Evolutionary conservation across 2,797 vertebrate genomes (phyloP).

Genomic region (Argyrosomus regius): DNA sequence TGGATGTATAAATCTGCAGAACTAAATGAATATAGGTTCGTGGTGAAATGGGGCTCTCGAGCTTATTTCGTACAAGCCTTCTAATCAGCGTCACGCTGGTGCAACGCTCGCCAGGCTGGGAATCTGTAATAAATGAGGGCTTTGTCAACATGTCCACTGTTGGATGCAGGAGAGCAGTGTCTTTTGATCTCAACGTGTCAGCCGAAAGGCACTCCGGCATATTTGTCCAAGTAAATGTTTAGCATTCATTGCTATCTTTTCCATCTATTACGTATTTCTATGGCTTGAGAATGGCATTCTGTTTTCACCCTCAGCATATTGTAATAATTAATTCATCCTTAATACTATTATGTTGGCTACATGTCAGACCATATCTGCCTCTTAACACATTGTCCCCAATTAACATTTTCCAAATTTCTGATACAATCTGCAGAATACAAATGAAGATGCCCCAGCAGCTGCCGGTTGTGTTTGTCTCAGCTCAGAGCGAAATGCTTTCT

Average conservation of each 20-base stretch:
- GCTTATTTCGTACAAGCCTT: slow-evolving; percentile 79
- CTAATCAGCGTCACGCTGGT: slow-evolving; percentile 82
- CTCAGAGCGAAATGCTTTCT: slow-evolving; percentile 62
- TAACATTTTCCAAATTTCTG: slow-evolving; percentile 81
- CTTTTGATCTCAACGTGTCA: slow-evolving; percentile 63
- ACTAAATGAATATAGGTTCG: slow-evolving; percentile 85
- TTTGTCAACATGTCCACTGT: slow-evolving; percentile 84
- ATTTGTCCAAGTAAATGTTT: slow-evolving; percentile 56
- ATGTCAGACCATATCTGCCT: slow-evolving; percentile 79
- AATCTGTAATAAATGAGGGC: slow-evolving; percentile 81
- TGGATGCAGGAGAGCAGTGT: slow-evolving; percentile 64
- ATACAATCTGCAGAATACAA: slow-evolving; percentile 82
- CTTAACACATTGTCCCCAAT: slow-evolving; percentile 79
- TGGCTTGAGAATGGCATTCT: slow-evolving; percentile 64
- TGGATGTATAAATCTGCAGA: slow-evolving; percentile 81
- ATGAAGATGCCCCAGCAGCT: slow-evolving; percentile 77
- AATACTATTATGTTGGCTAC: slow-evolving; percentile 75
- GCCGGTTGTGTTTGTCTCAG: slow-evolving; percentile 48
- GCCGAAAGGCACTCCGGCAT: slow-evolving; percentile 43
- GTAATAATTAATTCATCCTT: slow-evolving; percentile 73
- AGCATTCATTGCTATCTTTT: slow-evolving; percentile 52
- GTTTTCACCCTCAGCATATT: slow-evolving; percentile 62
- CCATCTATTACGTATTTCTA: slow-evolving; percentile 64
- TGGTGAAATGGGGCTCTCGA: slow-evolving; percentile 75
- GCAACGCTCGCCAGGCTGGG: slow-evolving; percentile 60